phyloP scores from a whole-genome alignment of 64 coral and sea anemone genomes.

The Platygyra sinensis region DNA sequence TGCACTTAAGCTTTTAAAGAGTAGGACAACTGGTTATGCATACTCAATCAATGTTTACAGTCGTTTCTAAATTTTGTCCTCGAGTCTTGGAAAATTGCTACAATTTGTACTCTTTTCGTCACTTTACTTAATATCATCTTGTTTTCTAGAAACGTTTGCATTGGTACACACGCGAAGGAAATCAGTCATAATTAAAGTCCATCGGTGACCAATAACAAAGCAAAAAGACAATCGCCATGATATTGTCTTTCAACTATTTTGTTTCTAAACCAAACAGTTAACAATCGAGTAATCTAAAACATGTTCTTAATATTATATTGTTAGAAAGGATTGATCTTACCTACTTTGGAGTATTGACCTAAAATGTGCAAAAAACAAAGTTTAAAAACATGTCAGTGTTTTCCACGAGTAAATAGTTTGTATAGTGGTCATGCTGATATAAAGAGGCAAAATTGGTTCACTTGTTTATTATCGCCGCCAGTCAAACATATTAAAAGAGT shows the following conservation, averaged over 20 bases:
- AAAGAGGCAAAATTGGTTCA: not conserved
- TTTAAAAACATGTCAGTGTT: not conserved
- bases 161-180: too few relatives aligned
- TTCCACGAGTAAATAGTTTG: not conserved
- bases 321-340: not conserved
- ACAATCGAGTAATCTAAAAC: not conserved
- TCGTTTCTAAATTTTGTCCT: not conserved
- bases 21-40: not conserved
- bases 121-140: too few relatives aligned
- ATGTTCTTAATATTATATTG: not conserved
- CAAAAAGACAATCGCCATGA: too few relatives aligned
- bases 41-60: not conserved
- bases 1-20: not conserved
- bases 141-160: too few relatives aligned
- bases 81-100: not conserved
- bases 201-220: too few relatives aligned
- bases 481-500: too few relatives aligned
- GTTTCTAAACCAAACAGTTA: too few relatives aligned
- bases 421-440: not conserved
- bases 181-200: too few relatives aligned
- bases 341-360: slow-evolving; percentile 12
- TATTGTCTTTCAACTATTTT: too few relatives aligned
- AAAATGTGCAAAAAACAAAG: not conserved
- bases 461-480: not conserved
- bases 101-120: not conserved